phyloP scores from a whole-genome alignment of 1,140 invertebrate species.

The Schlechtendalia chinensis region DNA sequence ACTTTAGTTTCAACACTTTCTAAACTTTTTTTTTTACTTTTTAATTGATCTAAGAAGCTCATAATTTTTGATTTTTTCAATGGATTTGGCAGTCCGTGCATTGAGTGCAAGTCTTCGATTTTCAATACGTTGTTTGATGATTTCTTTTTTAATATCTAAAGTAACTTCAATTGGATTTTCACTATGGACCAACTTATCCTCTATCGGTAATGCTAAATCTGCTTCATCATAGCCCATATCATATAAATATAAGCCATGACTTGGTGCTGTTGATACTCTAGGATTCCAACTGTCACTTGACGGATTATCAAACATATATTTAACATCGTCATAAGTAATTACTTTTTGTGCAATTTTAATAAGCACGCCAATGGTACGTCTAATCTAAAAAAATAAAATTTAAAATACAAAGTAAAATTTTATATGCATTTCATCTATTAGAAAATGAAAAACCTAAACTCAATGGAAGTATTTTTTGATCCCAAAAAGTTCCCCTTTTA shows the following conservation, averaged over 20 bases:
- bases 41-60: conserved; percentile 39
- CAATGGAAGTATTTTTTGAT: too few relatives aligned
- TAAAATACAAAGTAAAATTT: too few relatives aligned
- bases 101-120: conserved; percentile 13
- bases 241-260: conserved; percentile 50
- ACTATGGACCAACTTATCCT: background rate
- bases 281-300: conserved; percentile 35
- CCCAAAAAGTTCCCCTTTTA: too few relatives aligned
- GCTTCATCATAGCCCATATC: conserved; percentile 50
- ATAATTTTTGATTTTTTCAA: conserved; percentile 37
- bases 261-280: conserved; percentile 41
- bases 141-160: conserved; percentile 40
- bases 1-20: conserved; percentile 36
- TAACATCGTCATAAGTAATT: conserved; percentile 46
- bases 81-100: background rate
- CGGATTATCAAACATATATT: conserved; percentile 51
- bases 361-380: conserved; percentile 47
- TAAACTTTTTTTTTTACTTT: conserved; percentile 29
- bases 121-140: conserved; percentile 39
- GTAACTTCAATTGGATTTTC: background rate
- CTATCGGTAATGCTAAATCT: conserved; percentile 49
- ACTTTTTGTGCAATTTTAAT: conserved; percentile 48
- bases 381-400: conserved; percentile 45
- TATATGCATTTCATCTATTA: too few relatives aligned
- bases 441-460: too few relatives aligned